Evolutionary conservation across 1,140 invertebrate genomes (phyloP).

Genomic region (Euwallacea fornicatus): DNA sequence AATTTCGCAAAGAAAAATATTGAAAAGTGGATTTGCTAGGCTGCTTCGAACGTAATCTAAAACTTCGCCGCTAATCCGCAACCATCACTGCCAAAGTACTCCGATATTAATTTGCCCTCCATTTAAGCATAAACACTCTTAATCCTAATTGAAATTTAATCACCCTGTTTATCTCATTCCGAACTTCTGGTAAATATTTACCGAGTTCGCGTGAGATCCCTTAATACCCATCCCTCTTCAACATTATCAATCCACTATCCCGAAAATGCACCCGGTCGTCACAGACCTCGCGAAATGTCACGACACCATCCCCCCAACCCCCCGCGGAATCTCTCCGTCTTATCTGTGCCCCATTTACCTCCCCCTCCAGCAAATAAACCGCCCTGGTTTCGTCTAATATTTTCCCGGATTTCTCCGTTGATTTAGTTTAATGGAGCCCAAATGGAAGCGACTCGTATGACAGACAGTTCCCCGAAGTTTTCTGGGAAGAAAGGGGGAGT

Average conservation of each 20-base stretch:
- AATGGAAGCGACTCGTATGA: slow-evolving; percentile 44
- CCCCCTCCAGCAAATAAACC: slow-evolving; percentile 26
- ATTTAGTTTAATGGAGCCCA: slow-evolving; percentile 24
- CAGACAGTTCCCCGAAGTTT: slow-evolving; percentile 39
- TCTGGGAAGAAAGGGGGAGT: slow-evolving; percentile 29
- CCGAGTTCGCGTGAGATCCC: slow-evolving; percentile 13
- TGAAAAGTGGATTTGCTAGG: too few species aligned
- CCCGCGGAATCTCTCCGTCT: neutral
- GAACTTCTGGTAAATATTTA: slow-evolving; percentile 25
- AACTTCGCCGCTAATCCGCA: neutral
- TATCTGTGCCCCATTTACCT: slow-evolving; percentile 25
- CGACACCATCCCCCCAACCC: neutral
- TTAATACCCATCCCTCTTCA: slow-evolving; percentile 18
- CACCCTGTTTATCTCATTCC: slow-evolving; percentile 17
- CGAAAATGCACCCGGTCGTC: slow-evolving; percentile 11
- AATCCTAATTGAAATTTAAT: slow-evolving; percentile 31
- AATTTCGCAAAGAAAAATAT: too few species aligned
- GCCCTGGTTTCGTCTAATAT: slow-evolving; percentile 27
- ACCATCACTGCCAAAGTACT: slow-evolving; percentile 4
- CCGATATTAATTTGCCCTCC: slow-evolving; percentile 9
- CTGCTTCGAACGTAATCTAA: neutral
- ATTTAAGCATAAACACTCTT: slow-evolving; percentile 21
- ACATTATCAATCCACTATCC: slow-evolving; percentile 17
- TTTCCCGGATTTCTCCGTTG: slow-evolving; percentile 25
- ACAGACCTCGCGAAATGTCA: slow-evolving; percentile 10